These are phyloP conservation scores for Lepidostoma basale DNA, from an alignment of 1,140 invertebrate species.

Conservation along the genomic window DNA sequence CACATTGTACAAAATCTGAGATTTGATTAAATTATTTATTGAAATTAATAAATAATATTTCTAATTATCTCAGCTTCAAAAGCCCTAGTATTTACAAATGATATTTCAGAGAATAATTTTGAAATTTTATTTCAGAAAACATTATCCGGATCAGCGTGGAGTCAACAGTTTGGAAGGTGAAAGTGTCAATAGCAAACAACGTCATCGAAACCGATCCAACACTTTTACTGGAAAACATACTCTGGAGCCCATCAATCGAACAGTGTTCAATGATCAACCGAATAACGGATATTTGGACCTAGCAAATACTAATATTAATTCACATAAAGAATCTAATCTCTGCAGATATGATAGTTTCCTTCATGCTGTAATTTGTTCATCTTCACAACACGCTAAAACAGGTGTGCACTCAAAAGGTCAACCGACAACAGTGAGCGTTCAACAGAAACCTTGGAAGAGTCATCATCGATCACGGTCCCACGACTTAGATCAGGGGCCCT, in stretches of 20 bases:
- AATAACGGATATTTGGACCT: slow-evolving; percentile 57
- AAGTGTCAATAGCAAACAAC: slow-evolving; percentile 55
- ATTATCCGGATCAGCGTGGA: slow-evolving; percentile 49
- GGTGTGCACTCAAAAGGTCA: slow-evolving; percentile 53
- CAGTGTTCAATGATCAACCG: slow-evolving; percentile 48
- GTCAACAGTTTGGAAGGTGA: slow-evolving; percentile 48
- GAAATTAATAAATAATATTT: no score
- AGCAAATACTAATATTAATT: slow-evolving; percentile 48
- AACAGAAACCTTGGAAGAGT: slow-evolving; percentile 42
- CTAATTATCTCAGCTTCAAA: no score
- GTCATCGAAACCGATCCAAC: slow-evolving; percentile 60
- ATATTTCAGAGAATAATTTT: no score
- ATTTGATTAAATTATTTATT: no score
- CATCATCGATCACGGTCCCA: slow-evolving; percentile 59
- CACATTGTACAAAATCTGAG: no score
- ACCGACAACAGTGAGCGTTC: slow-evolving; percentile 5
- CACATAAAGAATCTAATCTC: slow-evolving; percentile 60
- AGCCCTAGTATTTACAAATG: no score
- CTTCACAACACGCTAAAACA: slow-evolving; percentile 54
- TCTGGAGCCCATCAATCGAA: slow-evolving; percentile 52
- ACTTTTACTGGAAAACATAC: slow-evolving; percentile 58
- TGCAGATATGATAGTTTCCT: slow-evolving; percentile 67
- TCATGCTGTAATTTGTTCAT: slow-evolving; percentile 64
- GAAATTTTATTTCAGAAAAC: slow-evolving; percentile 54
- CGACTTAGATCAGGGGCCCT: slow-evolving; percentile 55